Base-by-base conservation (phyloP, 1,140 invertebrate genomes). In the Drosophila tani region DNA sequence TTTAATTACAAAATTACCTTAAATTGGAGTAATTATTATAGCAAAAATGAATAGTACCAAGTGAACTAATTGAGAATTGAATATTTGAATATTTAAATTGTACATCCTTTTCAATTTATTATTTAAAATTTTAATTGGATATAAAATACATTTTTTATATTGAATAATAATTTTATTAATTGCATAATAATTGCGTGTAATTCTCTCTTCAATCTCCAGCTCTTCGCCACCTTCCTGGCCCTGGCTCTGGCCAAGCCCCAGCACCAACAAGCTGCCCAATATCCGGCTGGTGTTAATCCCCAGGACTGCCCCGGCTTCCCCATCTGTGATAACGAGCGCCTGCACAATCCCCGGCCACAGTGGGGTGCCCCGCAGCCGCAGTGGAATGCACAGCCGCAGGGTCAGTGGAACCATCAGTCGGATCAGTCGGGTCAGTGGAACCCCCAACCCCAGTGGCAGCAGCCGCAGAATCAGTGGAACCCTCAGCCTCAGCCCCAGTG, bases 291-390 rank as follows among this genome's bases (percentile, higher is more conserved):
- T 46, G 92, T 93, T 7, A 91, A 93, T 77, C 92, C 92, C 43
- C 85, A 92, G 76, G 82, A 93, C 60, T 93, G 93, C 47, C 93
- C 93, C 62, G 76, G 76, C 53, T 93, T 93, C 60, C 93, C 93
- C 49, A 86, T 91, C 81, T 93, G 93, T 90, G 93, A 93, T 91
- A 93, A 93, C 60, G 91, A 81, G 5, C 79, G 92, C 15, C 75
- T 93, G 75, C 92, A 93, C 66, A 92, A 84, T 71, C 85, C 81
- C 15, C 82, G 82, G 15, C 60, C 88, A 24, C 77, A 84, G 59
- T 91, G 90, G 90, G 73, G 77, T 27, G 80, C 81, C 41, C 90
- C 90, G 6, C 78, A 79, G 53, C 82, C 75, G 3, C 68, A 88
- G 32, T 92, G 91, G 91, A 66, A 88, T 17, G 74, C 80, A 15